Percentiles rank a stretch among this genome's conserved stretches.
Conservation (phyloP, 2,888 invertebrate species). For the Oscheius onirici region DNA sequence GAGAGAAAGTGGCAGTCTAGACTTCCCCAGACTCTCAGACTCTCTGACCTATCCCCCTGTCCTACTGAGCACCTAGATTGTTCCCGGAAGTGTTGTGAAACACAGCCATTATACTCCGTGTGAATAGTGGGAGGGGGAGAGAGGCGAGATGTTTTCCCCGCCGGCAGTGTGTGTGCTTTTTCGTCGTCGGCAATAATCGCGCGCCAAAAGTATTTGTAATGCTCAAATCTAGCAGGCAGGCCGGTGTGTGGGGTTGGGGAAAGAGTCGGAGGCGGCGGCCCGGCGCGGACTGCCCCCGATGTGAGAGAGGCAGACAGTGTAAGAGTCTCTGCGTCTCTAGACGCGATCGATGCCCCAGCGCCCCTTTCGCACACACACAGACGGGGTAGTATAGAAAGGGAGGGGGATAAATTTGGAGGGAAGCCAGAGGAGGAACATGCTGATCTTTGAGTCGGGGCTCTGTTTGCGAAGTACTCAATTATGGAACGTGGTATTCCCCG, state of each 20-base stretch:
- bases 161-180: slow-evolving; percentile 15
- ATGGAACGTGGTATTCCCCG: too few species aligned
- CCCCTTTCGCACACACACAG: neutral
- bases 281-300: neutral
- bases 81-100: neutral
- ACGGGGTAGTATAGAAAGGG: neutral
- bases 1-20: neutral
- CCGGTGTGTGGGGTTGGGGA: slow-evolving; percentile 12
- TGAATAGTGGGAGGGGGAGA: neutral
- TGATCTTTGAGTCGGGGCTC: too few species aligned
- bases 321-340: slow-evolving; percentile 9
- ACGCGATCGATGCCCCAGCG: slow-evolving; percentile 2
- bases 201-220: slow-evolving; percentile 33
- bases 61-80: neutral
- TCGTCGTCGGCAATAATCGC: slow-evolving; percentile 27
- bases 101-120: neutral
- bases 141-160: slow-evolving; percentile 14
- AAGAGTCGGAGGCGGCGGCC: slow-evolving; percentile 1
- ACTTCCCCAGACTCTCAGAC: neutral
- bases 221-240: slow-evolving; percentile 27
- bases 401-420: neutral
- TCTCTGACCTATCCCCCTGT: neutral
- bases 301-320: slow-evolving; percentile 6
- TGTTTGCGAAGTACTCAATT: too few species aligned
- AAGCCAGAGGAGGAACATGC: too few species aligned